These are phyloP conservation scores for Euleptes europaea DNA, from an alignment of 2,113 vertebrate genomes.

Conservation along the genomic window DNA sequence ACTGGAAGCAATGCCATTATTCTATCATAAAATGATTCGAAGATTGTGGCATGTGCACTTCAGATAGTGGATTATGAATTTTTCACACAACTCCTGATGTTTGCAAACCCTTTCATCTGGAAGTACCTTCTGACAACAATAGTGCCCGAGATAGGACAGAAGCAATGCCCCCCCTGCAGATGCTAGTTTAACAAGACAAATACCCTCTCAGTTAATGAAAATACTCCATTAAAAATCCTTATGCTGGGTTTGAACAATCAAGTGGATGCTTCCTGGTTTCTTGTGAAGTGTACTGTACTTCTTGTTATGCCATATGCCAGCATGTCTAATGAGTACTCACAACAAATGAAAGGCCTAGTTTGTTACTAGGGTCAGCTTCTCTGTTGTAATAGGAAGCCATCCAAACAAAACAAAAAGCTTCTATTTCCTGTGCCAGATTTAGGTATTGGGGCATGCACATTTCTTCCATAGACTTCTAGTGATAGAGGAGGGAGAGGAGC, in stretches of 20 bases:
- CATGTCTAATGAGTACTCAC: slow-evolving; percentile 33
- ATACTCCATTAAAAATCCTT: slow-evolving; percentile 47
- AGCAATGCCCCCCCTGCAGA: slow-evolving; percentile 50
- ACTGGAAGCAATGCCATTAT: not conserved
- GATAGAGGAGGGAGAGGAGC: not conserved
- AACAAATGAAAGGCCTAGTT: not conserved
- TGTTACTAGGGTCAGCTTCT: not conserved
- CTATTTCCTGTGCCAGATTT: too few species aligned
- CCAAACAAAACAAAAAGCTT: not conserved
- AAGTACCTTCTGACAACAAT: slow-evolving; percentile 5
- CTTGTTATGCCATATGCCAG: slow-evolving; percentile 14
- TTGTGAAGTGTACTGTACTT: slow-evolving; percentile 54
- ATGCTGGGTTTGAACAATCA: slow-evolving; percentile 34
- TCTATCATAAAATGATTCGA: not conserved
- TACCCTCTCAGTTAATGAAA: slow-evolving; percentile 53
- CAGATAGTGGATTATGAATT: not conserved
- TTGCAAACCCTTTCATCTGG: not conserved
- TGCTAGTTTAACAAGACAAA: slow-evolving; percentile 59
- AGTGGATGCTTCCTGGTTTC: slow-evolving; percentile 40
- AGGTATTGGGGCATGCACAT: not conserved
- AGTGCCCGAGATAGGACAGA: slow-evolving; percentile 28
- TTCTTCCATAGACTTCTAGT: not conserved
- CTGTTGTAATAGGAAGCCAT: not conserved
- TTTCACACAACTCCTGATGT: not conserved
- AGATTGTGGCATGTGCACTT: not conserved